A percentile compares a stretch with the other conserved stretches of the same genome.
These are phyloP conservation scores for Junonia oenone DNA, from an alignment of 2,888 invertebrate species.

Conservation along the genomic window DNA sequence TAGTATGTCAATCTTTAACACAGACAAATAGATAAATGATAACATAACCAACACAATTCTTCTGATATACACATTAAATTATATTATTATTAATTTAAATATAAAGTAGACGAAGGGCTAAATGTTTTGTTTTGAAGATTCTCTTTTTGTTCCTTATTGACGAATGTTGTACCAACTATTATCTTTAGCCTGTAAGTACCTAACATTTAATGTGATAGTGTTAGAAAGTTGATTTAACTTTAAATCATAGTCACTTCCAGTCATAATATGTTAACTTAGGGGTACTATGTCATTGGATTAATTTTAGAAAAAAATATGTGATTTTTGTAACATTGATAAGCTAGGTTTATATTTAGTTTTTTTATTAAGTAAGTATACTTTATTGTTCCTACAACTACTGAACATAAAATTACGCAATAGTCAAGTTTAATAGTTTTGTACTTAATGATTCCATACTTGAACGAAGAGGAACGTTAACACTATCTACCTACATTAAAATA, in stretches of 20 bases:
- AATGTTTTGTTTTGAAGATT: slow-evolving; percentile 42
- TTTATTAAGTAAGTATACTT: slow-evolving; percentile 43
- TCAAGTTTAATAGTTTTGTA: slow-evolving; percentile 61
- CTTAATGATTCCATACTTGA: slow-evolving; percentile 53
- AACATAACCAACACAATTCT: slow-evolving; percentile 23
- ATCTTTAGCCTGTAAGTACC: slow-evolving; percentile 39
- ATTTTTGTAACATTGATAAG: slow-evolving; percentile 52
- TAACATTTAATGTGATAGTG: slow-evolving; percentile 70
- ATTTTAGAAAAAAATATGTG: slow-evolving; percentile 59
- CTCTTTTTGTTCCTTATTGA: slow-evolving; percentile 62
- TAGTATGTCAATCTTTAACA: slow-evolving; percentile 27
- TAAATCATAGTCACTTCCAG: slow-evolving; percentile 77
- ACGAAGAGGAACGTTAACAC: slow-evolving; percentile 41
- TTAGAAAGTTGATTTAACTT: slow-evolving; percentile 63
- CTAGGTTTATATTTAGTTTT: slow-evolving; percentile 49
- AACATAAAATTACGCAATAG: slow-evolving; percentile 55
- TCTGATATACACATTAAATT: slow-evolving; percentile 25
- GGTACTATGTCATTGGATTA: slow-evolving; percentile 59
- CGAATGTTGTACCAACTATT: slow-evolving; percentile 46
- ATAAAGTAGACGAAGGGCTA: slow-evolving; percentile 45
- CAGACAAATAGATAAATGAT: slow-evolving; percentile 19
- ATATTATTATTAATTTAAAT: slow-evolving; percentile 25
- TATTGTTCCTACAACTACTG: slow-evolving; percentile 69
- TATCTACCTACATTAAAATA: slow-evolving; percentile 39
- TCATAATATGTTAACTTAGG: slow-evolving; percentile 76